Evolutionary conservation across 2,113 vertebrate genomes (phyloP), one percentile per base, ranked within the genome.

Genomic region (Empidonax traillii): DNA sequence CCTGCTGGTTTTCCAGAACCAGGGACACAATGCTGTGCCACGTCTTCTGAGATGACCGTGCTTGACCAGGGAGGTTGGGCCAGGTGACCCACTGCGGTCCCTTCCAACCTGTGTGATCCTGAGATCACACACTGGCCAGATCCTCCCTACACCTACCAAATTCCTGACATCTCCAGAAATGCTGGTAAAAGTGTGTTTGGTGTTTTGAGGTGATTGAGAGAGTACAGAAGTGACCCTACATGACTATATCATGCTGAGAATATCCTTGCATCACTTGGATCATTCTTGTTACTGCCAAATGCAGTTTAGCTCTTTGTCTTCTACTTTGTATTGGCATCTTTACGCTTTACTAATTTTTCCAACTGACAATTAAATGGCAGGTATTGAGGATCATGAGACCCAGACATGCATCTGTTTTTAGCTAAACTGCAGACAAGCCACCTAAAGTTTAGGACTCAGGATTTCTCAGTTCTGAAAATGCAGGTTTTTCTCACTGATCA

Each of bases 401-500:
- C 9, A 59, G 49, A 47, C 15, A 52, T 1, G 1, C 2, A 63
- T 31, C 39, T 71, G 4, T n/a, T 90, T 78, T 75, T 55, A 86
- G 21, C 39, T 65, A 13, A 69, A 27, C 6, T 61, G 19, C 14
- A 74, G 21, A 56, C 6, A 78, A 51, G 39, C 8, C 46, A 68
- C 9, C 30, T 51, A 31, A 28, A 55, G 8, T 10, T 75, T 51
- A 59, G 14, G 79, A 63, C 18, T 51, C 19, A 43, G 9, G 25
- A 79, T 12, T 72, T 51, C 30, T 78, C 31, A 7, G 1, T 58
- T 75, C 31, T 52, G 30, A 76, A 71, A 72, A 15, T 1, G 0
- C 1, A 3, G 4, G 4, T 11, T 35, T 66, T 51, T 1, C 12
- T 37, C 25, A 44, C 39, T 58, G 33, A 52, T 53, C 2, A 3